These are phyloP conservation scores for Hippopotamyrus pictus DNA, from an alignment of 2,797 vertebrate species.

Conservation along the genomic window DNA sequence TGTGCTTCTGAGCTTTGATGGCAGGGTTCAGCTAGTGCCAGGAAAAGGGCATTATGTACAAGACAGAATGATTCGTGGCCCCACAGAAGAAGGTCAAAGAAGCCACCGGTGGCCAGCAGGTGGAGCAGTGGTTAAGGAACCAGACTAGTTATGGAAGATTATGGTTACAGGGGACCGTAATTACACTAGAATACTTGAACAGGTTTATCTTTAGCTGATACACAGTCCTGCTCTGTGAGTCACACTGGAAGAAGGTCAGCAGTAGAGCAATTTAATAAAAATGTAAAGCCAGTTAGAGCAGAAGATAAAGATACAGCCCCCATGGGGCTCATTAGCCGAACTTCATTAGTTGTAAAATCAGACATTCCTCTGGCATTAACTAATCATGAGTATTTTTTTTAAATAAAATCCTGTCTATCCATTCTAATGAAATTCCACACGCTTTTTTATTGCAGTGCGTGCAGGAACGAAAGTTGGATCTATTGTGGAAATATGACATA, in stretches of 20 bases:
- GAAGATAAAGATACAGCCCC: background rate
- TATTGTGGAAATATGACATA: background rate
- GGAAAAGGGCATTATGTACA: background rate
- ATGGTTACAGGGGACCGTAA: background rate
- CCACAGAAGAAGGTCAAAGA: background rate
- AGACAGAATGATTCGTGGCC: background rate
- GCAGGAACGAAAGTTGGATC: background rate
- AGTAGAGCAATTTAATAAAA: background rate
- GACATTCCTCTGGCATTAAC: background rate
- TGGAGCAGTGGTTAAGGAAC: background rate
- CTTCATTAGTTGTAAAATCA: conserved; percentile 10
- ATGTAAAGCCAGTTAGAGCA: background rate
- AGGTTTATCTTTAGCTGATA: background rate
- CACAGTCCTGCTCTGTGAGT: background rate
- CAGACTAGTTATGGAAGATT: background rate
- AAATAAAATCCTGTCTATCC: background rate
- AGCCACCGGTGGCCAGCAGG: background rate
- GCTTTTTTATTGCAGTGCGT: background rate
- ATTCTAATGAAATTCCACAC: background rate
- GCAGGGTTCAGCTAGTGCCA: background rate
- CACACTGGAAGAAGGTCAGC: background rate
- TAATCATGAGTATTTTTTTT: background rate
- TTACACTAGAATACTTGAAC: background rate
- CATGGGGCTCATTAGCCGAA: background rate
- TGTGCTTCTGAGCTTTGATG: background rate